A percentile compares a stretch with the other conserved stretches of the same genome.
phyloP scores from a whole-genome alignment of 2,113 vertebrate genomes.

The Sceloporus undulatus region DNA sequence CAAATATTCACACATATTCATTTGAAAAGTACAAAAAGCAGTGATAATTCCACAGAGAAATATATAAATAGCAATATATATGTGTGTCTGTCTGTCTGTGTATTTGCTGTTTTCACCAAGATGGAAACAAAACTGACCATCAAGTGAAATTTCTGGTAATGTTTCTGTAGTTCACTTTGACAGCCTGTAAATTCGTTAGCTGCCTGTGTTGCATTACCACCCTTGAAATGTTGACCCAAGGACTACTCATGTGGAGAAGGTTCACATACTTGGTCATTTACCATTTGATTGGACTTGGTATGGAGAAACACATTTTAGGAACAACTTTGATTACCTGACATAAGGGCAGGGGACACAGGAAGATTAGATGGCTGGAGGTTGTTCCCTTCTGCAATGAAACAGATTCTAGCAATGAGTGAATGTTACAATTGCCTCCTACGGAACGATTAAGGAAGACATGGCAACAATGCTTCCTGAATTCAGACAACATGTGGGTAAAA shows the following conservation, averaged over 20 bases:
- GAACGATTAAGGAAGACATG: slow-evolving; percentile 11
- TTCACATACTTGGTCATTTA: not conserved
- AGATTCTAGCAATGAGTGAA: slow-evolving; percentile 4
- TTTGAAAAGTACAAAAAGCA: not conserved
- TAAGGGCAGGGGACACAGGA: not conserved
- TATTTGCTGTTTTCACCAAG: not conserved
- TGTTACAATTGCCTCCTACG: not conserved
- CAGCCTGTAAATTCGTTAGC: not conserved
- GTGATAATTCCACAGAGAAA: not conserved
- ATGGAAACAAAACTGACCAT: not conserved
- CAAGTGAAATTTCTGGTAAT: not conserved
- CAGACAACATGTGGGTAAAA: not conserved
- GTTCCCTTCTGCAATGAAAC: slow-evolving; percentile 13
- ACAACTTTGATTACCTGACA: slow-evolving; percentile 8
- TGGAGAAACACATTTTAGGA: slow-evolving; percentile 1
- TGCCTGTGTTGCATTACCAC: not conserved
- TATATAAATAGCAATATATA: no score
- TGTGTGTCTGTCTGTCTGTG: no score
- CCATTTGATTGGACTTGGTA: not conserved
- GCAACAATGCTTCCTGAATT: slow-evolving; percentile 17
- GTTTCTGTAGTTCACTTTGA: not conserved
- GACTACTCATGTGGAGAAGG: not conserved
- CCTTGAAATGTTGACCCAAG: not conserved
- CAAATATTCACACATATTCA: not conserved
- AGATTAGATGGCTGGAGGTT: not conserved